These are phyloP conservation scores for Chloromyia formosa DNA, from an alignment of 2,888 invertebrate genomes.

Conservation along the genomic window DNA sequence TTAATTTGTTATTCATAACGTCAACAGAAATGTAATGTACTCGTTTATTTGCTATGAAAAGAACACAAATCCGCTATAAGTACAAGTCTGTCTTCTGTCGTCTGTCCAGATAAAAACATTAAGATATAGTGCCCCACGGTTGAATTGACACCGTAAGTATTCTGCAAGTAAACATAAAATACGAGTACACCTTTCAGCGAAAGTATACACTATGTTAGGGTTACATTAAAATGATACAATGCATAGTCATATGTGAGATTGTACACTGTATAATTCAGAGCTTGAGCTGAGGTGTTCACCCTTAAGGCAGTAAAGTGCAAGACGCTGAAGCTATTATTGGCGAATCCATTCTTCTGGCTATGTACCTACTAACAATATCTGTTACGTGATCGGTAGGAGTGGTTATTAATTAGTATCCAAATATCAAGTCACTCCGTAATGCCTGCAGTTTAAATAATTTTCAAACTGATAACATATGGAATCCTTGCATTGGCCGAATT, in stretches of 20 bases:
- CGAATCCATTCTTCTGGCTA: background rate
- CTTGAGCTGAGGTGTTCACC: no score
- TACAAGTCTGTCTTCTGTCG: conserved; percentile 14
- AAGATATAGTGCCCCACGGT: conserved; percentile 23
- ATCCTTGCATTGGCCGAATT: no score
- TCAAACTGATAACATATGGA: no score
- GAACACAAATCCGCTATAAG: conserved; percentile 13
- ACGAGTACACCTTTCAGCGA: conserved; percentile 20
- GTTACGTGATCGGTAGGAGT: no score
- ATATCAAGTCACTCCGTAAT: no score
- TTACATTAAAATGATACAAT: background rate
- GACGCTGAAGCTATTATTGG: no score
- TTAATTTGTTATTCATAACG: conserved; percentile 19
- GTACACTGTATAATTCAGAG: no score
- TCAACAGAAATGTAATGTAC: conserved; percentile 3
- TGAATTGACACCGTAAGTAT: background rate
- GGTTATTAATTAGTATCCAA: no score
- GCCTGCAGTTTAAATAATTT: no score
- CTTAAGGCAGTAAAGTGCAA: no score
- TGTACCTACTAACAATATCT: no score
- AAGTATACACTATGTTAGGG: conserved; percentile 1
- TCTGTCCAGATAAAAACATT: conserved; percentile 25
- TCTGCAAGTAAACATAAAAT: background rate
- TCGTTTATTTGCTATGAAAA: conserved; percentile 5
- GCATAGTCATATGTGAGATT: background rate